Percentiles rank a stretch among this genome's conserved stretches.
These are phyloP conservation scores for Urophycis tenuis DNA, from an alignment of 2,797 vertebrate species.

Conservation along the genomic window DNA sequence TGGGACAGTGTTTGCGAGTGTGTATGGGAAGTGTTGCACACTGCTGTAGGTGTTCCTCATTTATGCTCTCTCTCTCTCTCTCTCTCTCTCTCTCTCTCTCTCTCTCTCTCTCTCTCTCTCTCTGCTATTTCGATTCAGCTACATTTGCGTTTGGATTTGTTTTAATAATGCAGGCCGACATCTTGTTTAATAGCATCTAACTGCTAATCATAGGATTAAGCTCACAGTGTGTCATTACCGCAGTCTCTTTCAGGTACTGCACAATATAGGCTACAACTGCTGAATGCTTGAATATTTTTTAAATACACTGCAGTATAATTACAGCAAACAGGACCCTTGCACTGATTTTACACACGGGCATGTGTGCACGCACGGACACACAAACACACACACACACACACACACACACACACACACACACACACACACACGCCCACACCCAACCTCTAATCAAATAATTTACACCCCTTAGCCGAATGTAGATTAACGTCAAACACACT, in stretches of 20 bases:
- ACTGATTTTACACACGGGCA: background rate
- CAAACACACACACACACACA: too few species aligned
- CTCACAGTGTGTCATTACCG: background rate
- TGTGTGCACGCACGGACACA: background rate
- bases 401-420: too few species aligned
- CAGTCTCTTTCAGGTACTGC: background rate
- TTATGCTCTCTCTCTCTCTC: too few species aligned
- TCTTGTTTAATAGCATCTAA: background rate
- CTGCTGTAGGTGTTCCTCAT: background rate
- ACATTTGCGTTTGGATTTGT: background rate
- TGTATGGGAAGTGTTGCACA: background rate
- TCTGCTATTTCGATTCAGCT: background rate
- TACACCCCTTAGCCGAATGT: background rate
- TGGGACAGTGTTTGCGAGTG: slow-evolving; percentile 19
- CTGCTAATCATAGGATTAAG: background rate
- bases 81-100: too few species aligned
- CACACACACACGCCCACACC: background rate
- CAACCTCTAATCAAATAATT: slow-evolving; percentile 2
- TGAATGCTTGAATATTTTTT: background rate
- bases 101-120: too few species aligned
- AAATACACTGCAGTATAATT: background rate
- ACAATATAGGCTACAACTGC: background rate
- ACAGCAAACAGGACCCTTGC: background rate
- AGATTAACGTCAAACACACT: background rate
- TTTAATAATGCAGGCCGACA: background rate